phyloP scores from a whole-genome alignment of 2,888 invertebrate species.

The Aplocera efformata region DNA sequence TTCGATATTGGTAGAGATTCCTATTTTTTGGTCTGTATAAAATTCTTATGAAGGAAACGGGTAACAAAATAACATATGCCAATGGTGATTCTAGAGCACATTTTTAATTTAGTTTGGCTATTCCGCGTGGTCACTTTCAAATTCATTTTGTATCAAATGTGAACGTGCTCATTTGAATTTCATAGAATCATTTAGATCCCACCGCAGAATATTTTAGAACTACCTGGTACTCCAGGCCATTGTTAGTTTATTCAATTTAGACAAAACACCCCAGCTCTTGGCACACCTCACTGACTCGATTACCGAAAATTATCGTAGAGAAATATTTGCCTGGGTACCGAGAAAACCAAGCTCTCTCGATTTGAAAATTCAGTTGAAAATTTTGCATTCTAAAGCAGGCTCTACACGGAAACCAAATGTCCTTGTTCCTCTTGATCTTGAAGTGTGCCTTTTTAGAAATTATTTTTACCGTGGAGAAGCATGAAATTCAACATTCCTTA shows the following conservation, averaged over 20 bases:
- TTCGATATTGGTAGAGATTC: neutral
- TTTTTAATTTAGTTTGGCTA: too few species aligned
- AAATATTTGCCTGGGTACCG: conserved; percentile 10
- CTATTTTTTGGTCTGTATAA: neutral
- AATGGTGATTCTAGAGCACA: too few species aligned
- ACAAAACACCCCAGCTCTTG: conserved; percentile 3
- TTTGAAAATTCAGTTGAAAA: too few species aligned
- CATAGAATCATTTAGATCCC: conserved; percentile 1
- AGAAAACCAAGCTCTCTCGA: neutral
- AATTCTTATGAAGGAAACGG: neutral
- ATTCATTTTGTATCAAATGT: neutral
- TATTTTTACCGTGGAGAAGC: too few species aligned
- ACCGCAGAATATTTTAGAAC: conserved; percentile 12
- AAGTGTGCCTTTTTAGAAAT: too few species aligned
- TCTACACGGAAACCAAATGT: too few species aligned
- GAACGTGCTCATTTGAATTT: neutral
- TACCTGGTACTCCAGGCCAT: conserved; percentile 1
- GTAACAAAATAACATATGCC: too few species aligned
- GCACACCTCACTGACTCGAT: conserved; percentile 16
- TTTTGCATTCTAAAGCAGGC: too few species aligned
- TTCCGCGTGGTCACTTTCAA: too few species aligned
- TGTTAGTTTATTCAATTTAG: conserved; percentile 13
- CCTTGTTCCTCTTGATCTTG: too few species aligned
- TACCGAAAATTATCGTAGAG: conserved; percentile 8
- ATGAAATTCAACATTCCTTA: too few species aligned